Evolutionary conservation across 2,113 vertebrate genomes (phyloP).

Genomic region (Recurvirostra avosetta): DNA sequence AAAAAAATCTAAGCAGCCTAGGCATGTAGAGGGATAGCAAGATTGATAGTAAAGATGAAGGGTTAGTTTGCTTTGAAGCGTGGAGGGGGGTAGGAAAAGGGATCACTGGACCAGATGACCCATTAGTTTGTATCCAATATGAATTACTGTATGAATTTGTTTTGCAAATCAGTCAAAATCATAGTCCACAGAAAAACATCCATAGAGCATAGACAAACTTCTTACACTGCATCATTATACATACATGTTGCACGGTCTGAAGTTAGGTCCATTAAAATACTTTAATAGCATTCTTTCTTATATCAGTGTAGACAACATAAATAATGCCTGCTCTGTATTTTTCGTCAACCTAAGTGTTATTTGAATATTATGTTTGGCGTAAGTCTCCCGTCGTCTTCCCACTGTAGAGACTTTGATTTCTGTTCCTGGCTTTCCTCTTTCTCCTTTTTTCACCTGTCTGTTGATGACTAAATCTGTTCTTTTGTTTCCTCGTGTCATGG

Average conservation of each 20-base stretch:
- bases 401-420: not conserved
- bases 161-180: not conserved
- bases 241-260: not conserved
- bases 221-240: not conserved
- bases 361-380: not conserved
- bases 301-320: not conserved
- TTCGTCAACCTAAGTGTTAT: not conserved
- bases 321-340: not conserved
- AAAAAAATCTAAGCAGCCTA: not conserved
- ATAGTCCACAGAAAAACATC: not conserved
- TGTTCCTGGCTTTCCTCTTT: not conserved
- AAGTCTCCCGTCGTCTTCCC: not conserved
- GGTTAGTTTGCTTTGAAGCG: not conserved
- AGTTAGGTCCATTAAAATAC: not conserved
- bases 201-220: not conserved
- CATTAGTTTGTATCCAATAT: not conserved
- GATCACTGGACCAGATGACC: not conserved
- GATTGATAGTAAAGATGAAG: not conserved
- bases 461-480: not conserved
- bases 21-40: not conserved
- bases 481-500: not conserved
- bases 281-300: not conserved
- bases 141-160: not conserved
- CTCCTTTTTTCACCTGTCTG: not conserved
- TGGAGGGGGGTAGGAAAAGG: not conserved